Evolutionary conservation across 1,140 invertebrate genomes (phyloP).

Genomic region (Aphis craccivora): DNA sequence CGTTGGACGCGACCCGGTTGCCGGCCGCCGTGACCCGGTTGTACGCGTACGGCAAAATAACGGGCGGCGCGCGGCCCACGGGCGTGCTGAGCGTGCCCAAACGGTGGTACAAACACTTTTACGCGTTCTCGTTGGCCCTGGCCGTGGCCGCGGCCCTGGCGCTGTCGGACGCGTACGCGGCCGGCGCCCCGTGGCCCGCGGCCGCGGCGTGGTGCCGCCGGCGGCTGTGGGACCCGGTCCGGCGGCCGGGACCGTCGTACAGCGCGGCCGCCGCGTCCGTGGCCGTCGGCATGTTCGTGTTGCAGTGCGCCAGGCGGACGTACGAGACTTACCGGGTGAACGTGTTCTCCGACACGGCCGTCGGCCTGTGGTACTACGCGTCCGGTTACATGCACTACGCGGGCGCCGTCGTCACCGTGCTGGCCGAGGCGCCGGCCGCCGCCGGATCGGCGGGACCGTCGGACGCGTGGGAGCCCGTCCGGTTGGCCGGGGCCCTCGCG

Average conservation of each 20-base stretch:
- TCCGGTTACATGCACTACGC: constrained; percentile 6
- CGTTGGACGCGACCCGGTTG: not conserved
- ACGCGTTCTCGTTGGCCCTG: not conserved
- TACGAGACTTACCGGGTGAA: constrained; percentile 8
- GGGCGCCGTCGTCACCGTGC: not conserved
- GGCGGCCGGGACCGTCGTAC: not conserved
- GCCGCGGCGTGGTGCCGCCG: not conserved
- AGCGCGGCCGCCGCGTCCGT: not conserved
- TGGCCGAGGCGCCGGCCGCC: not conserved
- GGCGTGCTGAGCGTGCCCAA: constrained; percentile 37
- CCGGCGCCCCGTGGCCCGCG: not conserved
- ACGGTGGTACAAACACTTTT: constrained; percentile 31
- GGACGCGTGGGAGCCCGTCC: not conserved
- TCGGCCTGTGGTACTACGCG: constrained; percentile 21
- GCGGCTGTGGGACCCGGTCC: not conserved
- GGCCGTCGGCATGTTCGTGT: not conserved
- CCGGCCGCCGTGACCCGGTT: not conserved
- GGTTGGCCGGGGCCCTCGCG: not conserved
- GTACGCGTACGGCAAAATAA: constrained; percentile 43
- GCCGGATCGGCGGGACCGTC: not conserved
- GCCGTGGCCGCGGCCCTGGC: not conserved
- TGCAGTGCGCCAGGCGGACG: not conserved
- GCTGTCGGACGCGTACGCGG: not conserved
- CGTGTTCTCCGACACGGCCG: constrained; percentile 28
- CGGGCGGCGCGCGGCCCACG: not conserved